Evolutionary conservation across 2,113 vertebrate genomes (phyloP), one percentile per base, ranked within the genome.

Genomic region (Megalops atlanticus): DNA sequence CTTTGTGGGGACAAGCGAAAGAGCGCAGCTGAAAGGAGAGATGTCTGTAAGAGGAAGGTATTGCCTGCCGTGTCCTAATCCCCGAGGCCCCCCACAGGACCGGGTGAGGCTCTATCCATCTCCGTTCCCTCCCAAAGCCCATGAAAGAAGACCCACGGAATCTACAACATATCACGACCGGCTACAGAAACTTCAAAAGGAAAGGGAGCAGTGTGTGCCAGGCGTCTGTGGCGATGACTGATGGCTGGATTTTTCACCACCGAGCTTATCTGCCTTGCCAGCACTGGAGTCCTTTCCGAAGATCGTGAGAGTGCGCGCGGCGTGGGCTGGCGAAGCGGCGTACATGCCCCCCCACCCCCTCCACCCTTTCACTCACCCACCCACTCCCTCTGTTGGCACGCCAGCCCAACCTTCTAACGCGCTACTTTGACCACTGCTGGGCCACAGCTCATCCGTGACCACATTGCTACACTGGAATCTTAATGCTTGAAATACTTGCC

Each of bases 381-480:
- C 1, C 21, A n/a, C 35, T 43, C 7, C 75, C 21, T 49, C 14
- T 5, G 1, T n/a, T 76, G 75, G n/a, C 38, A 52, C 21, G 24
- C 43, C 12, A 3, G 15, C 24, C 70, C 35, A 45, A 77, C n/a
- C 41, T 11, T 16, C 27, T 36, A 45, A 73, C 43, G n/a, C 11
- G 36, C 45, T 64, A 24, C 24, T 33, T 36, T 27, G 69, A 41
- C 64, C 70, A 14, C 64, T 52, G 43, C 43, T 72, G 58, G 33
- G 75, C 64, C 27, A 24, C 27, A 33, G 18, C 54, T 18, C 16
- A 39, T 1, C 2, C 45, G 27, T 82, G 74, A 77, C 15, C 31
- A 52, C 49, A 73, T 77, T 31, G 10, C 12, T 71, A 45, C 36
- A 14, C 64, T 35, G 35, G 75, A 52, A 77, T 72, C 69, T 82